Base-by-base conservation (phyloP, 1,140 invertebrate species). In the Rhyzopertha dominica region DNA sequence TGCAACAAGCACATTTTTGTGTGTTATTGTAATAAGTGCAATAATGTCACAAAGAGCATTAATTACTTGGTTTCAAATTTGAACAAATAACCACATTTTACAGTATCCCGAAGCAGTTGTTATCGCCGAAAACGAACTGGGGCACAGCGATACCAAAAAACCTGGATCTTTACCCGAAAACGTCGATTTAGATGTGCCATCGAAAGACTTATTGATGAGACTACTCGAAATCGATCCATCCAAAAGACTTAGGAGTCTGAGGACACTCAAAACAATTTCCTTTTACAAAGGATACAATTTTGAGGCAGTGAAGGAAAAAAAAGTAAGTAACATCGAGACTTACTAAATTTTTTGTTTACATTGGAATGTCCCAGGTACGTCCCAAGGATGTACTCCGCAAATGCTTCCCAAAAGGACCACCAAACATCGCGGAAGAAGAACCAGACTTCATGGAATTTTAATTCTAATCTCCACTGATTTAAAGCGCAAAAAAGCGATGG, bases 201-300 rank as follows among this genome's bases (percentile, higher is more conserved):
- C 61, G 0, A 61, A 53, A 38, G 72, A 73, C 57, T 55, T 76
- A 10, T 41, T 74, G 5, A 36, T 54, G 18, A 61, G 73, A 23
- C 54, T 76, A 5, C 53, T 76, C 3, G 61, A 66, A 34, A 28
- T 65, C 1, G 63, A 74, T 20, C 67, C 72, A 8, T 49, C 51
- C 1, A 56, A 66, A 40, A 60, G 74, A 19, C 56, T 76, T 4
- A 63, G 63, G 18, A 70, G 71, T 12, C 49, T 75, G 18, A 59
- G 70, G 45, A 59, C 65, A 1, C 53, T 76, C 12, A 61, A 71
- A 43, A 66, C 61, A 22, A 72, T 73, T 4, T 69, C 73, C 12
- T 71, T 75, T 32, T 76, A 66, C 51, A 70, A 70, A 52, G 63
- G 65, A 32, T 76, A 70, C 47, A 67, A 68, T 61, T 69, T 73